Evolutionary conservation across 2,888 invertebrate genomes (phyloP).

Genomic region (Halocaridina rubra): DNA sequence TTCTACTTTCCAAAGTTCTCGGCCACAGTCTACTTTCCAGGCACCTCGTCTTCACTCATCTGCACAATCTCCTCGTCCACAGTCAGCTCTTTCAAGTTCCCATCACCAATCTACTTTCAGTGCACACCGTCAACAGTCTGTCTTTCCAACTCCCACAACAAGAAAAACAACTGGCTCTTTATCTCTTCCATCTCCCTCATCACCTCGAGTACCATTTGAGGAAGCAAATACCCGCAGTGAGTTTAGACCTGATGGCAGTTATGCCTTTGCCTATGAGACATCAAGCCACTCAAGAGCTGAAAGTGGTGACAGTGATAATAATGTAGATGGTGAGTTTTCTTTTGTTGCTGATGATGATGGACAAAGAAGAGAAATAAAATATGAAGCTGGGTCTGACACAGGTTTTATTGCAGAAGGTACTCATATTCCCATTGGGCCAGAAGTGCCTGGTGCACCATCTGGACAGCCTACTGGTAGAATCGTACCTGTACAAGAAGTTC

Average conservation of each 20-base stretch:
- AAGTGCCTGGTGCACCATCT: slow-evolving; percentile 58
- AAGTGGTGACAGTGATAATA: slow-evolving; percentile 61
- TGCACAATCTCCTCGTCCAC: too few relatives aligned
- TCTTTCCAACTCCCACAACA: too few relatives aligned
- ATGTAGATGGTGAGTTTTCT: slow-evolving; percentile 63
- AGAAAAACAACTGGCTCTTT: too few relatives aligned
- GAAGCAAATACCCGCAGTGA: slow-evolving; percentile 55
- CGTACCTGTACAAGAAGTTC: slow-evolving; percentile 50
- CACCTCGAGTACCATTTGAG: slow-evolving; percentile 35
- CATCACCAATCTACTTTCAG: too few relatives aligned
- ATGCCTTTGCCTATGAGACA: slow-evolving; percentile 63
- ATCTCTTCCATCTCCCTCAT: neutral
- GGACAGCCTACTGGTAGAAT: slow-evolving; percentile 61
- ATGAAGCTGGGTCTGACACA: slow-evolving; percentile 62
- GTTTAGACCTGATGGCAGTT: slow-evolving; percentile 42
- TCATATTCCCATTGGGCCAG: slow-evolving; percentile 62
- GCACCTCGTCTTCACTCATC: too few relatives aligned
- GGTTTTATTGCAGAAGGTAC: slow-evolving; percentile 63
- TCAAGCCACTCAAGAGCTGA: slow-evolving; percentile 64
- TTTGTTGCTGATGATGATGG: slow-evolving; percentile 65
- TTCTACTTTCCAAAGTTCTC: too few relatives aligned
- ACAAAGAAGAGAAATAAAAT: slow-evolving; percentile 50
- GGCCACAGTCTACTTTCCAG: too few relatives aligned
- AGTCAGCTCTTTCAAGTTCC: too few relatives aligned
- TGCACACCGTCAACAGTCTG: too few relatives aligned